Percentiles rank a stretch among this genome's conserved stretches.
Evolutionary conservation across 2,888 invertebrate species (phyloP).

Genomic region (Tetragonisca angustula): DNA sequence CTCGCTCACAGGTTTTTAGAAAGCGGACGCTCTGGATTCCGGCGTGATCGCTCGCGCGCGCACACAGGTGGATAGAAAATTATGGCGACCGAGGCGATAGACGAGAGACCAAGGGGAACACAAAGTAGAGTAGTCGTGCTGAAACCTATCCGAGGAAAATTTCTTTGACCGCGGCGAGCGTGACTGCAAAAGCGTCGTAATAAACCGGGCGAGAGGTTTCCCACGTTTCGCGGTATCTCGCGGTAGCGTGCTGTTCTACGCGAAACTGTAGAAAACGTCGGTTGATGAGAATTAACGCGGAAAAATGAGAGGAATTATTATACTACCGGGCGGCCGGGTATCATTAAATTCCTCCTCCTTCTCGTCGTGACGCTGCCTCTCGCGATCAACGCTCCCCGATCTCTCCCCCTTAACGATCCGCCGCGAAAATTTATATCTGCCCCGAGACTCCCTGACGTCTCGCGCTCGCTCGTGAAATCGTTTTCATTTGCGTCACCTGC

Average conservation of each 20-base stretch:
- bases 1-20: slow-evolving; percentile 71
- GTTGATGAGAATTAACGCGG: slow-evolving; percentile 55
- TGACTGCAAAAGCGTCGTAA: slow-evolving; percentile 61
- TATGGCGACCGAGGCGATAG: slow-evolving; percentile 24
- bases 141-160: slow-evolving; percentile 57
- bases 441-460: background rate
- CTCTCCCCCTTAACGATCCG: background rate
- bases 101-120: slow-evolving; percentile 39
- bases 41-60: slow-evolving; percentile 54
- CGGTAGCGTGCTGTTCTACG: slow-evolving; percentile 33
- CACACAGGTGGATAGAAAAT: slow-evolving; percentile 66
- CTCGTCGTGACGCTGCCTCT: slow-evolving; percentile 25
- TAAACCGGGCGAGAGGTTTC: slow-evolving; percentile 64
- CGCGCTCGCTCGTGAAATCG: background rate
- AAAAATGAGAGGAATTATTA: slow-evolving; percentile 52
- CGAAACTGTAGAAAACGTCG: slow-evolving; percentile 30
- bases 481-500: background rate
- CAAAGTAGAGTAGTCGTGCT: background rate
- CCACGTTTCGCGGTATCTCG: slow-evolving; percentile 59
- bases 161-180: slow-evolving; percentile 41
- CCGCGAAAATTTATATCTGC: slow-evolving; percentile 5
- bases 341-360: slow-evolving; percentile 21
- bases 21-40: slow-evolving; percentile 73
- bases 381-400: slow-evolving; percentile 17
- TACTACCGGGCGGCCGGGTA: background rate